Base-by-base conservation (phyloP, 2,113 vertebrate genomes). In the Eurystomus gularis region DNA sequence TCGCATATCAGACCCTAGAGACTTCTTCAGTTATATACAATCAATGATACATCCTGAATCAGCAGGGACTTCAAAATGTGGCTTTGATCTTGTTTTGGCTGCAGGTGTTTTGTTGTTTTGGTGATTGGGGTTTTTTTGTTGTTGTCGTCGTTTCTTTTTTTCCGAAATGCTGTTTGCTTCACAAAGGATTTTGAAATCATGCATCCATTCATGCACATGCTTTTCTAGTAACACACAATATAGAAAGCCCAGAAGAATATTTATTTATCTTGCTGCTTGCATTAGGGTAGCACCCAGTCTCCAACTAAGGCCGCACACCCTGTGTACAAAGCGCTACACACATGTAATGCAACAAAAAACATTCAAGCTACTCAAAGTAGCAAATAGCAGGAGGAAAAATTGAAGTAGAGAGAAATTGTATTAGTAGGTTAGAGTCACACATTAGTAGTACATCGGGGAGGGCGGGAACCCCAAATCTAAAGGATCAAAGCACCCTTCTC, bases 41-140 rank as follows among this genome's bases (percentile, higher is more conserved):
- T 54, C 46, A 39, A 3, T 65, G 58, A 90, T 33, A 33, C 40
- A 78, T 39, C 40, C 35, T 52, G 82, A 33, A 70, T 51, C 31
- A 26, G 20, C 33, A 85, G 10, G 42, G 25, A 55, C 33, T 73
- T 81, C 12, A 33, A 89, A 92, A 65, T 39, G 52, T 0, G 7
- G 25, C 54, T 95, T 88, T 88, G 71, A 69, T 86, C 62, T 65
- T 82, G 26, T 26, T 86, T 54, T 69, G 52, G 51, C 20, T 68
- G 39, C 10, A 42, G 37, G 3, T 44, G 82, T 82, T 60, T 51
- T 72, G 25, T 25, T 51, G 21, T 20, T 51, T 40, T 13, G 7
- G 28, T 39, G 2, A 5, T 23, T 9, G 42, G 5, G 21, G 13
- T 9, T 9, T 28, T 42, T 29, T 20, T 12, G 9, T 17, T 28